Base-by-base conservation (phyloP, 2,113 vertebrate genomes). In the Pandion haliaetus region DNA sequence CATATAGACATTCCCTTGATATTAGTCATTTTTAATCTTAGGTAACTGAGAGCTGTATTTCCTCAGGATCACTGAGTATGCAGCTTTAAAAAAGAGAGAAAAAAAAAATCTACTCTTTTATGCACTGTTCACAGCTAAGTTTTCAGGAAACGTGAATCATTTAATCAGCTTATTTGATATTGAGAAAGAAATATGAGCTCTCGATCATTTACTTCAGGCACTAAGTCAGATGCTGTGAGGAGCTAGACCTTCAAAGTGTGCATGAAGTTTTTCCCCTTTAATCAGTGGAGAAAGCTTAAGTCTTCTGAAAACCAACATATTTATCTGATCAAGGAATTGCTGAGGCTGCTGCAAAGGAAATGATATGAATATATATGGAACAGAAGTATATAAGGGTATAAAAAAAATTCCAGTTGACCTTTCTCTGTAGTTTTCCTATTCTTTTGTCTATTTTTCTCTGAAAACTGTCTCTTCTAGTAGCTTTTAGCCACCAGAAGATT, bases 271-370 rank as follows among this genome's bases (percentile, higher is more conserved):
- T 81, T 42, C 21, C 17, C 23, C 11, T 93, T 90, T 86, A 88
- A 94, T 86, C 50, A 86, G 40, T 25, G 28, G 28, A 70, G 49
- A 90, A 90, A 95, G 63, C 58, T 31, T 73, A 74, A 94, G n/a
- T 71, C 61, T 87, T 94, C 73, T 79, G 59, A 95, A 95, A 93
- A 49, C 20, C 31, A 90, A 38, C 42, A 42, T 77, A 95, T 49
- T 88, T 72, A 93, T 86, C 86, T 81, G 76, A 93, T 66, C 36
- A 83, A 86, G 71, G 62, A 95, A 86, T 38, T 88, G 55, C 86
- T 90, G 55, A 90, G 36, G 20, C 58, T 95, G 67, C 40, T 72
- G 45, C n/a, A 77, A 69, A 88, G 45, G 54, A 81, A 77, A 73
- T 86, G 0, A 77, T 62, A 73, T 54, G 36, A 96, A 90, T 88